Evolutionary conservation across 2,113 vertebrate species (phyloP).

Genomic region (Microtus ochrogaster): DNA sequence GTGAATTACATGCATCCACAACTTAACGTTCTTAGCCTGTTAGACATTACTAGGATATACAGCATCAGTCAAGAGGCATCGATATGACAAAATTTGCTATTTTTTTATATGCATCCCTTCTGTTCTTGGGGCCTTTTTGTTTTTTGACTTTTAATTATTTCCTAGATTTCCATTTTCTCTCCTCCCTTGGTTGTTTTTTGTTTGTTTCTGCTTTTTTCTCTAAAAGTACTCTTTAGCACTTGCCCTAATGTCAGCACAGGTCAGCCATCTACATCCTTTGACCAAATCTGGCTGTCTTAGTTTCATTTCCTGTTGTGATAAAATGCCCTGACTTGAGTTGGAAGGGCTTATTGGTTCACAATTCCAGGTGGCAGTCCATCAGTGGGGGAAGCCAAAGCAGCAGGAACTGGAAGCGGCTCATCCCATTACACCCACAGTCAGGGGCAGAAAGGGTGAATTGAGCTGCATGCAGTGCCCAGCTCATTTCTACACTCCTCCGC

Average conservation of each 20-base stretch:
- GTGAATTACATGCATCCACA: not conserved
- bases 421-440: not conserved
- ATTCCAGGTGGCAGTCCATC: not conserved
- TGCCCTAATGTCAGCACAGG: not conserved
- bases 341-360: not conserved
- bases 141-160: slow-evolving; percentile 35
- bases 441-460: not conserved
- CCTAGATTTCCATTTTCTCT: slow-evolving; percentile 6
- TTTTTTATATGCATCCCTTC: slow-evolving; percentile 23
- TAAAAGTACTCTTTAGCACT: not conserved
- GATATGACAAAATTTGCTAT: not conserved
- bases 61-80: not conserved
- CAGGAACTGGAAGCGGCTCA: not conserved
- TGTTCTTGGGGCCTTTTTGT: not conserved
- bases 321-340: not conserved
- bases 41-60: not conserved
- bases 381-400: not conserved
- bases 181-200: not conserved
- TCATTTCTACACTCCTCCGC: not conserved
- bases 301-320: not conserved
- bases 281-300: not conserved
- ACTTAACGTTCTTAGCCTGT: not conserved
- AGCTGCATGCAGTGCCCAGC: not conserved
- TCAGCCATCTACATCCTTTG: not conserved
- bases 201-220: not conserved